A percentile compares a stretch with the other conserved stretches of the same genome.
Evolutionary conservation across 2,113 vertebrate species (phyloP).

Genomic region (Eubucco bourcierii): DNA sequence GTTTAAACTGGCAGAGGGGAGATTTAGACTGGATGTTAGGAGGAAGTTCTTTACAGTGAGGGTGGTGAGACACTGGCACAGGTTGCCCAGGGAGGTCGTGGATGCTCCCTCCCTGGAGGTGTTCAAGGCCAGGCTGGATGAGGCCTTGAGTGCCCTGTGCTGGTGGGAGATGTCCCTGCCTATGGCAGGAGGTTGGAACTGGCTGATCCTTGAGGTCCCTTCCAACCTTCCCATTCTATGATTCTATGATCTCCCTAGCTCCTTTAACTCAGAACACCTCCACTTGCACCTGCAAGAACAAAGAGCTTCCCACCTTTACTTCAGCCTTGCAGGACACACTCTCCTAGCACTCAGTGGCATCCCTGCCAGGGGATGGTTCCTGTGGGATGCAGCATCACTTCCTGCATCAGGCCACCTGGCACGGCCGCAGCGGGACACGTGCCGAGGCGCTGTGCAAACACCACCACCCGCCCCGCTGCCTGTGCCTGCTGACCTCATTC

Average conservation of each 20-base stretch:
- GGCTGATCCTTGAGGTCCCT: too few species aligned
- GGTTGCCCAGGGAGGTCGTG: too few species aligned
- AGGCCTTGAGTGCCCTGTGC: too few species aligned
- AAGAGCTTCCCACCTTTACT: not conserved
- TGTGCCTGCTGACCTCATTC: not conserved
- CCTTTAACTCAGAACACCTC: slow-evolving; percentile 30
- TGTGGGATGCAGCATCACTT: not conserved
- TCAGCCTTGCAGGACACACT: not conserved
- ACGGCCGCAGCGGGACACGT: not conserved
- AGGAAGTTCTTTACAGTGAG: too few species aligned
- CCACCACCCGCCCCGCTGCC: not conserved
- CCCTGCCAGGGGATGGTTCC: not conserved
- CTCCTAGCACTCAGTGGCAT: fast-evolving
- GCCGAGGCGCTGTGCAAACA: not conserved
- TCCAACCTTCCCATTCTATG: too few species aligned
- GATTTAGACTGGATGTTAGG: too few species aligned
- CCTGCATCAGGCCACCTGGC: fast-evolving
- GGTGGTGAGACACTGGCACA: too few species aligned
- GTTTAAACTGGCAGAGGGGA: too few species aligned
- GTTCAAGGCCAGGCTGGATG: too few species aligned
- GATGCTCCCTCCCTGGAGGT: too few species aligned
- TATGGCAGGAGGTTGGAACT: too few species aligned
- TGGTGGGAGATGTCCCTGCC: too few species aligned
- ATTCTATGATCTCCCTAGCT: not conserved
- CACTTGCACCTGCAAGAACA: not conserved